Evolutionary conservation across 2,888 invertebrate genomes (phyloP).

Genomic region (Yponomeuta sedellus): DNA sequence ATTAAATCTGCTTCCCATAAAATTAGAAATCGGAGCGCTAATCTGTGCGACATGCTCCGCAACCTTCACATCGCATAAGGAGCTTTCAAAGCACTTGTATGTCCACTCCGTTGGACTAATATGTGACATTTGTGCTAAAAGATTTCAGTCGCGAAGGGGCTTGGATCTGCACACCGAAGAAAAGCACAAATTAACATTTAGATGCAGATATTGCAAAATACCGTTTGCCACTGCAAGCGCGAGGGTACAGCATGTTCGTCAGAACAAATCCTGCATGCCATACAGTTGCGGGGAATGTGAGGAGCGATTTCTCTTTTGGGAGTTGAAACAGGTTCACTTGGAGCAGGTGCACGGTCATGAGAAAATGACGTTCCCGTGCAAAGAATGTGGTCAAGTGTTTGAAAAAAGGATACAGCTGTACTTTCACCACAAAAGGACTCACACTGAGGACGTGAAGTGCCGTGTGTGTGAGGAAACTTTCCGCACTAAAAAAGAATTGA

Average conservation of each 20-base stretch:
- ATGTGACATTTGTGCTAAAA: constrained; percentile 22
- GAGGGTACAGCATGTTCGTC: constrained; percentile 17
- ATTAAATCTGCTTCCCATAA: constrained; percentile 8
- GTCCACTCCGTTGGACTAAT: constrained; percentile 16
- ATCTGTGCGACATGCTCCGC: constrained; percentile 15
- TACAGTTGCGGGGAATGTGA: constrained; percentile 17
- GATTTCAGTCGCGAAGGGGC: constrained; percentile 19
- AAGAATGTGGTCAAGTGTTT: constrained; percentile 20
- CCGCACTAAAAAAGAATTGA: neutral
- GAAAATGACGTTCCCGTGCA: constrained; percentile 18
- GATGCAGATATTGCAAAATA: constrained; percentile 20
- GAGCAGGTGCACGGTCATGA: constrained; percentile 19
- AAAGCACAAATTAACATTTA: neutral
- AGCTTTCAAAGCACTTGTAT: constrained; percentile 12
- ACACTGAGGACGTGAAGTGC: constrained; percentile 8
- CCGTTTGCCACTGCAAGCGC: constrained; percentile 17
- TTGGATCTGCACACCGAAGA: constrained; percentile 11
- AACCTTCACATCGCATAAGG: constrained; percentile 10
- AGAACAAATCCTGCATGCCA: constrained; percentile 20
- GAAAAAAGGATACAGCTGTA: constrained; percentile 16
- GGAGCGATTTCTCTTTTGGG: constrained; percentile 19
- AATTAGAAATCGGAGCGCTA: neutral
- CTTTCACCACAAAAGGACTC: constrained; percentile 20
- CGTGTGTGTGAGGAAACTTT: neutral
- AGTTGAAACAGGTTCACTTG: constrained; percentile 18